Percentiles rank a stretch among this genome's conserved stretches.
Evolutionary conservation across 1,140 invertebrate species (phyloP).

Genomic region (Brachionus rubens): DNA sequence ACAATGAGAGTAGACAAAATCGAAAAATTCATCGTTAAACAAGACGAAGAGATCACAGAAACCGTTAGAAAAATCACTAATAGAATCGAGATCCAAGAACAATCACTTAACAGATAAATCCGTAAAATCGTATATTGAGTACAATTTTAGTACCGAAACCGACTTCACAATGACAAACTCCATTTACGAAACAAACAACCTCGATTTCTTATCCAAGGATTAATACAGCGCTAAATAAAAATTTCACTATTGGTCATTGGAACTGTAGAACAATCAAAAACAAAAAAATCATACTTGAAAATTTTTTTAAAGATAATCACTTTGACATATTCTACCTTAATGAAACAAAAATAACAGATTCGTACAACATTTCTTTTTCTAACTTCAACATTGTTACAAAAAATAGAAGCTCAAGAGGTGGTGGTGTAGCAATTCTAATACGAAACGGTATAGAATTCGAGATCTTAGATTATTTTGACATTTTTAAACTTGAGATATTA

Average conservation of each 20-base stretch:
- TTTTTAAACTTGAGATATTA: neutral
- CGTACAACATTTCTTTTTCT: neutral
- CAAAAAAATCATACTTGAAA: slow-evolving; percentile 3
- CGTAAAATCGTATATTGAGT: neutral
- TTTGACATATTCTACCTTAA: neutral
- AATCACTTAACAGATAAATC: neutral
- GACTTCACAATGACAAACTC: neutral
- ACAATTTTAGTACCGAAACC: neutral
- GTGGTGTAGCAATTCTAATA: neutral
- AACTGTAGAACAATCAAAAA: slow-evolving; percentile 1
- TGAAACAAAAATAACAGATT: neutral
- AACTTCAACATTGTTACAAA: neutral
- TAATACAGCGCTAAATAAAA: neutral
- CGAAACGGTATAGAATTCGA: too few relatives aligned
- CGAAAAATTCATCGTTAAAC: neutral
- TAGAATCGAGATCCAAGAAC: too few relatives aligned
- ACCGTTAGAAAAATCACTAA: too few relatives aligned
- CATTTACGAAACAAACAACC: neutral
- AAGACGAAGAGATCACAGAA: neutral
- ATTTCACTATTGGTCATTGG: slow-evolving; percentile 5
- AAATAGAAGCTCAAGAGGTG: neutral
- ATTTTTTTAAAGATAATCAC: neutral
- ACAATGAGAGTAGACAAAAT: neutral
- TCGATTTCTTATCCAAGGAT: neutral
- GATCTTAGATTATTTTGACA: too few relatives aligned